These are phyloP conservation scores for Limnephilus auricula DNA, from an alignment of 2,888 invertebrate species.

Conservation along the genomic window DNA sequence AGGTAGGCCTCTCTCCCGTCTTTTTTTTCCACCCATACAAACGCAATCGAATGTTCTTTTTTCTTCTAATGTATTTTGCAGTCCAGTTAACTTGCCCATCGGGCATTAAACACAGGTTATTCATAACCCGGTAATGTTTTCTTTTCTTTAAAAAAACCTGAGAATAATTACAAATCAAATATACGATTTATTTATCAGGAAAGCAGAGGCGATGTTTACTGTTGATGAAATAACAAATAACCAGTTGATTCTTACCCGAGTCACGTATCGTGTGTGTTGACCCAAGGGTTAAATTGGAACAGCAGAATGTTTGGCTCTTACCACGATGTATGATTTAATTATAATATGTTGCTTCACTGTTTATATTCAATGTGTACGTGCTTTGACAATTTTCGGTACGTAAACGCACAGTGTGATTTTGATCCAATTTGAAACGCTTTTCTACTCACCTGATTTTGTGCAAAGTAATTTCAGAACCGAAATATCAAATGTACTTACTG, in stretches of 20 bases:
- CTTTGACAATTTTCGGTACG: background rate
- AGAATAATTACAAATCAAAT: background rate
- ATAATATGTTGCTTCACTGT: conserved; percentile 17
- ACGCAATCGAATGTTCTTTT: too few relatives aligned
- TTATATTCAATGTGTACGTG: conserved; percentile 1
- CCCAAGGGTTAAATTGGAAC: conserved; percentile 34
- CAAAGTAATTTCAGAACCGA: background rate
- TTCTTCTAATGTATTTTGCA: too few relatives aligned
- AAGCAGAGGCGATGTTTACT: background rate
- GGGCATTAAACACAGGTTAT: too few relatives aligned
- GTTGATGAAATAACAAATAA: conserved; percentile 5
- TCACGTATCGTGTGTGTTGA: conserved; percentile 27
- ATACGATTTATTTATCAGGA: background rate
- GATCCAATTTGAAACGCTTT: background rate
- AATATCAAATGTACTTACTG: background rate
- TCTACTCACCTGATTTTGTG: too few relatives aligned
- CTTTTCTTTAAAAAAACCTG: too few relatives aligned
- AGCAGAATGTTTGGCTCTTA: conserved; percentile 5
- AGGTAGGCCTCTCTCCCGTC: too few relatives aligned
- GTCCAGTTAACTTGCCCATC: too few relatives aligned
- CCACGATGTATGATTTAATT: conserved; percentile 37
- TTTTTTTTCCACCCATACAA: too few relatives aligned
- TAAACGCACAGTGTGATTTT: background rate
- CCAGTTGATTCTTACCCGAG: background rate
- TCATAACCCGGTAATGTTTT: too few relatives aligned